Percentiles rank a stretch among this genome's conserved stretches.
These are phyloP conservation scores for Hippocampus guttulatus DNA, from an alignment of 2,113 vertebrate genomes.

Conservation along the genomic window DNA sequence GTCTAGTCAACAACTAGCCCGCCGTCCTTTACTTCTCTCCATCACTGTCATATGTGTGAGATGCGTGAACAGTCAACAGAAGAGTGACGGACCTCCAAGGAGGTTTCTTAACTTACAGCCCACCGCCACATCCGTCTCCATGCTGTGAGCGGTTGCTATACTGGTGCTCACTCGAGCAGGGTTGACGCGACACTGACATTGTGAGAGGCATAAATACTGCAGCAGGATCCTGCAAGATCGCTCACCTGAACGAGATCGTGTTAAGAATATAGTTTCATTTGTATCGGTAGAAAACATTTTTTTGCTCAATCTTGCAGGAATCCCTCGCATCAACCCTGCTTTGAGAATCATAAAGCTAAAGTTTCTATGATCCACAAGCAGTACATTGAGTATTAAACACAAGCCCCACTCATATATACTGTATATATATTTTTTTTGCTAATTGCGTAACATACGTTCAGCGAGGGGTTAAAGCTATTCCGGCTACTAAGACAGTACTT, in stretches of 20 bases:
- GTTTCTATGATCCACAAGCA: conserved; percentile 63
- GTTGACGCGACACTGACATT: conserved; percentile 59
- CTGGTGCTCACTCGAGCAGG: conserved; percentile 69
- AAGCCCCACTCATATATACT: conserved; percentile 59
- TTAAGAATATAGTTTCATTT: conserved; percentile 59
- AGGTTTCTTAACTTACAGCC: conserved; percentile 18
- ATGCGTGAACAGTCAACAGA: conserved; percentile 32
- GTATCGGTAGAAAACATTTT: conserved; percentile 52
- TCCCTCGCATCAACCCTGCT: conserved; percentile 74
- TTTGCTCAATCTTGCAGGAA: conserved; percentile 58
- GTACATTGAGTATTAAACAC: conserved; percentile 59
- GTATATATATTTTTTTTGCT: conserved; percentile 19
- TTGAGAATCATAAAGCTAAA: conserved; percentile 78
- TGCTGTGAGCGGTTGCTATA: conserved; percentile 61
- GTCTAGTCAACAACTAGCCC: conserved; percentile 22
- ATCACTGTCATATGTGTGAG: conserved; percentile 35
- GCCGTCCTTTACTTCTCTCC: conserved; percentile 37
- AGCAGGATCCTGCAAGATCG: conserved; percentile 61
- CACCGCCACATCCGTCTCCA: conserved; percentile 32
- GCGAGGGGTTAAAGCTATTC: conserved; percentile 67
- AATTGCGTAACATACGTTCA: conserved; percentile 61
- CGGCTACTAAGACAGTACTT: conserved; percentile 52
- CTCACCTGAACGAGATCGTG: conserved; percentile 59
- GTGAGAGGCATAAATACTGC: conserved; percentile 53
- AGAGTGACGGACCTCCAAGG: conserved; percentile 51